Percentiles rank a stretch among this genome's conserved stretches.
Evolutionary conservation across 1,140 invertebrate species (phyloP).

Genomic region (Armadillidium nasatum): DNA sequence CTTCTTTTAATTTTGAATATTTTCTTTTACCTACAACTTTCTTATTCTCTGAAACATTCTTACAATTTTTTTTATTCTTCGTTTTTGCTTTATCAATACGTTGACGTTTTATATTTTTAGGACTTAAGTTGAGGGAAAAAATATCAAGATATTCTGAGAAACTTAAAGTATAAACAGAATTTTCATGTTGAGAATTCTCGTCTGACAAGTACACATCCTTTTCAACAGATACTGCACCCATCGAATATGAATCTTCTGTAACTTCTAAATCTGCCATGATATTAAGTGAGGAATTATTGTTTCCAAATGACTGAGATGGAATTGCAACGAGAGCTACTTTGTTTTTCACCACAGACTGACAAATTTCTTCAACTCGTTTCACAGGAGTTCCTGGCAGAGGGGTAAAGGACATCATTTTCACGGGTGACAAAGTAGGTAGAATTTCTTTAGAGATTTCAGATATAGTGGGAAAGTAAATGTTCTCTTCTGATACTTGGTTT

Average conservation of each 20-base stretch:
- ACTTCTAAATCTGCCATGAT: background rate
- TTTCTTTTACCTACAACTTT: too few species aligned
- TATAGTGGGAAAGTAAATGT: background rate
- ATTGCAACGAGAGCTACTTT: background rate
- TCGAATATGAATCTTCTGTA: background rate
- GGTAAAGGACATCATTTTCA: background rate
- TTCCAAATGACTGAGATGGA: background rate
- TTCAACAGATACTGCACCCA: background rate
- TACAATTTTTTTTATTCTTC: too few species aligned
- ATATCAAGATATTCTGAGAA: background rate
- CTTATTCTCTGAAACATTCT: too few species aligned
- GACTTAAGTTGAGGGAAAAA: background rate
- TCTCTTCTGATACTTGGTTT: background rate
- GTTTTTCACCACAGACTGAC: background rate
- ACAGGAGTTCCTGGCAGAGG: background rate
- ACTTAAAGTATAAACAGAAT: background rate
- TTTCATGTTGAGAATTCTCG: too few species aligned
- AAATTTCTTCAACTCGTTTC: conserved; percentile 1
- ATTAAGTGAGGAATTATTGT: background rate
- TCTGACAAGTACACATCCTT: too few species aligned
- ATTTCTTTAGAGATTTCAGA: too few species aligned
- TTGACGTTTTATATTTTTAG: too few species aligned
- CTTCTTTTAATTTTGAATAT: too few species aligned
- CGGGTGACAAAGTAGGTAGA: too few species aligned
- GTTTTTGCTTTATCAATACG: too few species aligned